Conservation (phyloP, 2,797 vertebrate genomes). For the Micrastur ruficollis region DNA sequence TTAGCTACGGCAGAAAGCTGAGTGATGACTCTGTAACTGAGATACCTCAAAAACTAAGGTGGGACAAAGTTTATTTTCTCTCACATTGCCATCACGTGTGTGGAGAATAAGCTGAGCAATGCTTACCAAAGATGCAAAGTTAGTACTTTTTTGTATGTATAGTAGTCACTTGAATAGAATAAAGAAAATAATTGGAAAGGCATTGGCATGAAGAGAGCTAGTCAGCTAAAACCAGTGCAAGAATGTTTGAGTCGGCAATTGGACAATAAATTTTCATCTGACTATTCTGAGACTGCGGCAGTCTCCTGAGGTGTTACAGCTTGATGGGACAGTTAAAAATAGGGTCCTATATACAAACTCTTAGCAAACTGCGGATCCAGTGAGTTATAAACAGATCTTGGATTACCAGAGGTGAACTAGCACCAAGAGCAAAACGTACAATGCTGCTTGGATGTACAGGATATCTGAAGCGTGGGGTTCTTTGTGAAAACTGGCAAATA, state of each 20-base stretch:
- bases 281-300: neutral
- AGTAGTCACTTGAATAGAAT: neutral
- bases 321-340: neutral
- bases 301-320: neutral
- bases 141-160: neutral
- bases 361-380: neutral
- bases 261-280: neutral
- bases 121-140: neutral
- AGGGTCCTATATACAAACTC: neutral
- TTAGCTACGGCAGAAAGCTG: neutral
- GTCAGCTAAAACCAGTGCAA: neutral
- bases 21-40: neutral
- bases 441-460: neutral
- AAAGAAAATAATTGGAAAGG: neutral
- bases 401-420: neutral
- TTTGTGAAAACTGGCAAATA: neutral
- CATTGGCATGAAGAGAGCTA: neutral
- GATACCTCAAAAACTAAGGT: neutral
- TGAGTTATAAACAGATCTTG: neutral
- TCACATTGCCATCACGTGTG: accelerated
- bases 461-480: neutral
- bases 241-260: neutral
- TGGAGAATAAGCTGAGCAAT: neutral
- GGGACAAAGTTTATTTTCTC: neutral
- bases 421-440: neutral